These are phyloP conservation scores for Falco novaeseelandiae DNA, from an alignment of 2,797 vertebrate species.

Conservation along the genomic window DNA sequence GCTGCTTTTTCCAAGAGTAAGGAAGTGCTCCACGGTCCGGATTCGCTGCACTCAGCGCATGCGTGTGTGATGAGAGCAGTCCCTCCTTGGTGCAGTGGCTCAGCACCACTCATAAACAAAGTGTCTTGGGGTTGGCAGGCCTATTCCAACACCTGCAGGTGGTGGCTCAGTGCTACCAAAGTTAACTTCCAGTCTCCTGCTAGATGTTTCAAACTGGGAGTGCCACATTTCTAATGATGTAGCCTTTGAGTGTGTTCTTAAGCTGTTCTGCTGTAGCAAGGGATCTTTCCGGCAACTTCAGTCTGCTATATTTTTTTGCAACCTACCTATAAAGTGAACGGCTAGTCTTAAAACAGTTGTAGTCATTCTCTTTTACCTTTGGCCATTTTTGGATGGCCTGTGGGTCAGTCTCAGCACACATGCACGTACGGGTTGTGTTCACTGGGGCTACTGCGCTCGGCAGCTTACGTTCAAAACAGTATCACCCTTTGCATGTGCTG, in stretches of 20 bases:
- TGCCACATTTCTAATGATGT: not conserved
- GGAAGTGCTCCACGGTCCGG: not conserved
- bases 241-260: not conserved
- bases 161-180: not conserved
- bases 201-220: not conserved
- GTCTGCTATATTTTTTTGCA: not conserved
- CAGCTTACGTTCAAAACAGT: not conserved
- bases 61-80: not conserved
- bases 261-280: not conserved
- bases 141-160: not conserved
- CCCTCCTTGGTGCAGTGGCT: not conserved
- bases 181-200: not conserved
- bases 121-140: not conserved
- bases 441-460: not conserved
- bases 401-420: not conserved
- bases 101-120: not conserved
- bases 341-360: not conserved
- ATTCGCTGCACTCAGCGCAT: fast-evolving
- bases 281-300: not conserved
- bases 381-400: not conserved
- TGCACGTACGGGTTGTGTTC: not conserved
- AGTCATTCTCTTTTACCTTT: not conserved
- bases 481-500: not conserved
- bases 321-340: not conserved
- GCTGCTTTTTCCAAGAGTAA: not conserved